These are phyloP conservation scores for Abrostola tripartita DNA, from an alignment of 2,888 invertebrate genomes.

Conservation along the genomic window DNA sequence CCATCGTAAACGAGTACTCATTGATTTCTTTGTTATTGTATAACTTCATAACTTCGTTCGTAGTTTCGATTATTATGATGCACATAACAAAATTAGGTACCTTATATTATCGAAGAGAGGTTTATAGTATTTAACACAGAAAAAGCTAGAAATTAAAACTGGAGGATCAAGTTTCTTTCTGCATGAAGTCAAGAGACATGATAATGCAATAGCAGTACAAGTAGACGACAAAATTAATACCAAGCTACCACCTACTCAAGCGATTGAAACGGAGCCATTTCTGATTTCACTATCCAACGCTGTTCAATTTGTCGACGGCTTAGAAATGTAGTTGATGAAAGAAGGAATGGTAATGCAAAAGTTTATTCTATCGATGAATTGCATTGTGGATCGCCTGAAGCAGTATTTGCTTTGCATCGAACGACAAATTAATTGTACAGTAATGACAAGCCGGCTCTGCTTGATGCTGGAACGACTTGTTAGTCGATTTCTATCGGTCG, in stretches of 20 bases:
- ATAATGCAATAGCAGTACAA: constrained; percentile 39
- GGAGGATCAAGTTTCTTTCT: constrained; percentile 23
- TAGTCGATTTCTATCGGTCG: constrained; percentile 62
- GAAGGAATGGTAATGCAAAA: constrained; percentile 25
- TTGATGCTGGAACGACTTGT: constrained; percentile 56
- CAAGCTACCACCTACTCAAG: constrained; percentile 19
- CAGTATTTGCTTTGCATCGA: constrained; percentile 70
- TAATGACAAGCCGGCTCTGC: constrained; percentile 76
- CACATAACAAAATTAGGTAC: background rate
- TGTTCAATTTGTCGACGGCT: background rate
- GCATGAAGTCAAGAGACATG: constrained; percentile 24
- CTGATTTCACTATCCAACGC: constrained; percentile 19
- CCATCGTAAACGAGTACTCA: too few species aligned
- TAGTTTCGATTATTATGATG: background rate
- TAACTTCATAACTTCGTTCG: too few species aligned
- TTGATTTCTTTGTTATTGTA: too few species aligned
- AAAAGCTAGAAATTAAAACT: constrained; percentile 9
- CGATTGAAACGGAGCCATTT: background rate
- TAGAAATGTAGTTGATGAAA: constrained; percentile 1
- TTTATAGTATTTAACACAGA: background rate
- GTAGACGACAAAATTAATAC: constrained; percentile 41
- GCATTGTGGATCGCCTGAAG: constrained; percentile 62
- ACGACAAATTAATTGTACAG: constrained; percentile 78
- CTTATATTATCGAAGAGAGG: background rate
- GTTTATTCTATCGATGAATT: constrained; percentile 33